Base-by-base conservation (phyloP, 2,888 invertebrate species). In the Epinotia brunnichana region DNA sequence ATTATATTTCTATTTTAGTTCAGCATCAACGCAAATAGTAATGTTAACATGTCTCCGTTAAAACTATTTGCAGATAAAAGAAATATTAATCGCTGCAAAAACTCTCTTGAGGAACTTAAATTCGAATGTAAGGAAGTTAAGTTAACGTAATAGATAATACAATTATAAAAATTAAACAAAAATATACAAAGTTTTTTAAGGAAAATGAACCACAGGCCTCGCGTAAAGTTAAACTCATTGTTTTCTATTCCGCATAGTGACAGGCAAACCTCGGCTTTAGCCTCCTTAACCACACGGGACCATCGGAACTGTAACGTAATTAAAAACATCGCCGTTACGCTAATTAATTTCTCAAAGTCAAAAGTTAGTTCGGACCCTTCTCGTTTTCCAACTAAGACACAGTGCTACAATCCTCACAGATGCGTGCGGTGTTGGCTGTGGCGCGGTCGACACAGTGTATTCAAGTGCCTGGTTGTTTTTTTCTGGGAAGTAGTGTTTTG, bases 271-370 rank as follows among this genome's bases (percentile, higher is more conserved):
- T 67, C 66, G 48, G 66, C 44, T 41, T 61, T 56, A 63, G 41
- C 66, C 66, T 67, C 62, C 69, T 69, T 63, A 73, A 62, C 54
- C 67, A 54, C 64, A 44, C 59, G 64, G 62, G 73, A 61, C 72
- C 62, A 63, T 66, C 69, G 69, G 60, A 73, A 70, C 67, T 63
- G 70, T 61, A 83, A 82, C 74, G 85, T 85, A 88, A 91, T 90
- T 90, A 90, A 89, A 86, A 85, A 83, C 82, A 81, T 81, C 80
- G 83, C 84, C 90, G 92, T 91, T 86, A 89, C 92, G 92, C 86
- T 86, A 92, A 92, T 92, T 92, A 93, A 92, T 87, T 92, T 83
- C 82, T 89, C 90, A 90, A 91, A 91, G 90, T 88, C 90, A 90
- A 89, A 89, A 88, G 81, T 86, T 82, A 79, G 76, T 70, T 69